Base-by-base conservation (phyloP, 2,113 vertebrate species). In the Poeciliopsis prolifica region DNA sequence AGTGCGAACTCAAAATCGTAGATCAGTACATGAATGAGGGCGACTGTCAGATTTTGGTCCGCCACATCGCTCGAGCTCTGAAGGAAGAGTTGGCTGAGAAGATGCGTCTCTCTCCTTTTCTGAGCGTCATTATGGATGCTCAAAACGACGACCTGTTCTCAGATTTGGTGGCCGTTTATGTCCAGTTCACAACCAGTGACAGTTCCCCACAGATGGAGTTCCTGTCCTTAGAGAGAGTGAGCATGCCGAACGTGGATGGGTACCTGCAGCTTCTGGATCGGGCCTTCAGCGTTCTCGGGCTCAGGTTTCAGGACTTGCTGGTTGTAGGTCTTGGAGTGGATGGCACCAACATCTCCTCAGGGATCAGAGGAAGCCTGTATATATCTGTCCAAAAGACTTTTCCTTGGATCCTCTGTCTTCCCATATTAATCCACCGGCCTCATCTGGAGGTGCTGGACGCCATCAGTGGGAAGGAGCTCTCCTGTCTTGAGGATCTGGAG, bases 11-110 rank as follows among this genome's bases (percentile, higher is more conserved):
- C 70, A 97, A 98, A 84, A 96, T 99, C 80, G 97, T 98, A 40
- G 97, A 99, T 91, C 97, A 99, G 81, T 98, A 99, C 92, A 96
- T 98, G 96, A 98, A 98, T 0, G 97, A 99, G 78, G 96, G 96
- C 0, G 97, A 99, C 91, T 98, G 97, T 84, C 97, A 97, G 82
- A 96, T 97, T 82, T 93, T 99, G 64, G 95, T 98, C 51, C 97
- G 97, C 73, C 97, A 99, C 87, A 98, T 99, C 0, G 94, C 96
- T 64, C 92, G 95, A 24, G 95, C 97, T 7, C 92, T 98, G 54
- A 95, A 96, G 19, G 97, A 98, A 78, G 97, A 99, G 86, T 92
- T 99, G 69, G 93, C 96, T 0, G 97, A 99, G 91, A 96, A 96
- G 82, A 94, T 98, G 90, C 95, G 97, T 17, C 94, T 98, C 69